A percentile compares a stretch with the other conserved stretches of the same genome.
These are phyloP conservation scores for Xiphydria camelus DNA, from an alignment of 2,888 invertebrate species.

Conservation along the genomic window DNA sequence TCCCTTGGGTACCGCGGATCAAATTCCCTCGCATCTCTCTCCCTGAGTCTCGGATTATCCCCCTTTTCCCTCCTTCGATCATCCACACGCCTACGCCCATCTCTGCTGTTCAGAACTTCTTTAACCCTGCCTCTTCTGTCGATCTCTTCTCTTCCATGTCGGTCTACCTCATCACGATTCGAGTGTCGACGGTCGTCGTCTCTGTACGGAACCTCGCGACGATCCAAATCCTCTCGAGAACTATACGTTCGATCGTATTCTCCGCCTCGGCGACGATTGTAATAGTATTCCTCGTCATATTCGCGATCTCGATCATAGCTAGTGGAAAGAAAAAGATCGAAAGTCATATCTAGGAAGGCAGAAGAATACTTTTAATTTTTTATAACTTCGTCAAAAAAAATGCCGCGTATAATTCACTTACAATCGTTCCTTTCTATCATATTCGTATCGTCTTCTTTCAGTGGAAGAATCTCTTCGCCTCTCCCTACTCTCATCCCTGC, in stretches of 20 bases:
- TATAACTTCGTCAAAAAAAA: slow-evolving; percentile 1
- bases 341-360: too few species aligned
- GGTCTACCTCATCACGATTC: slow-evolving; percentile 49
- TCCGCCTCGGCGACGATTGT: slow-evolving; percentile 46
- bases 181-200: slow-evolving; percentile 48
- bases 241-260: slow-evolving; percentile 49
- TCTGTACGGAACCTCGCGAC: slow-evolving; percentile 44
- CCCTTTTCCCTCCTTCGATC: slow-evolving; percentile 41
- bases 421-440: slow-evolving; percentile 46
- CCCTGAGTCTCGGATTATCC: slow-evolving; percentile 43
- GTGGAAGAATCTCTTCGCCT: slow-evolving; percentile 48
- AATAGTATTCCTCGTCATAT: slow-evolving; percentile 53
- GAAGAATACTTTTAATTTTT: background rate
- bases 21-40: slow-evolving; percentile 36
- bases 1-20: slow-evolving; percentile 45
- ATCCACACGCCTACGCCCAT: slow-evolving; percentile 41
- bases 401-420: slow-evolving; percentile 29
- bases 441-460: slow-evolving; percentile 44
- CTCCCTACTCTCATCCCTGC: slow-evolving; percentile 51
- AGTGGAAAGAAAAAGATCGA: background rate
- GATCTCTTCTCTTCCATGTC: slow-evolving; percentile 43
- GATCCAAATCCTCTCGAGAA: slow-evolving; percentile 51
- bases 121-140: slow-evolving; percentile 45
- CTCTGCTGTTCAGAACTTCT: slow-evolving; percentile 48
- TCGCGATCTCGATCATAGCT: slow-evolving; percentile 51